Evolutionary conservation across 2,888 invertebrate species (phyloP), one percentile per base, ranked within the genome.

Genomic region (Diabrotica balteata): DNA sequence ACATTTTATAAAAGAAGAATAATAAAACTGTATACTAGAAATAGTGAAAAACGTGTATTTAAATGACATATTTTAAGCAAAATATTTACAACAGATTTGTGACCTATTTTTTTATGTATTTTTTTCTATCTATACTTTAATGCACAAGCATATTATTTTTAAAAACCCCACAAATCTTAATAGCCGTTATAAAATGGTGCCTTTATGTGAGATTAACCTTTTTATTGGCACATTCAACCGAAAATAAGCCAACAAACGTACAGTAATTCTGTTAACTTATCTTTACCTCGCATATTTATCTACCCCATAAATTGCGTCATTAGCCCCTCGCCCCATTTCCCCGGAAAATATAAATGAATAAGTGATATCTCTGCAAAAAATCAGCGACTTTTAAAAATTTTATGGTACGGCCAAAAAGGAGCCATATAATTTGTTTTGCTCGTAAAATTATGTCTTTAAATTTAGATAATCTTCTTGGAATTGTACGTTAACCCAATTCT

Each of bases 401-500:
- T 50, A 59, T 17, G 44, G 43, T 42, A 50, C 49, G 17, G 43
- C 50, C 10, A 50, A 50, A 43, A 32, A 32, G 50, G 43, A 42
- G n/a, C 43, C n/a, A 50, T 59, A 50, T 59, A 59, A 59, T 51
- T 59, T 59, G 43, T 59, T 43, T 43, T 50, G 32, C 11, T 50
- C 22, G 42, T 43, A 52, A 60, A 60, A 52, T 52, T 51, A 17
- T 52, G 8, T 62, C 11, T 52, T 46, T 54, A 47, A 62, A 62
- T 54, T 62, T 54, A 62, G 63, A 63, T 63, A 43, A 63, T 63
- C 55, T 63, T 42, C 42, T 45, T 22, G 22, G 22, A 52, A 52
- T 52, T 52, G 52, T 17, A 52, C 52, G 17, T 52, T 11, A 52
- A 52, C 52, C 52, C 22, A 62, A 9, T 53, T 53, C 55, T 49